These are phyloP conservation scores for Hymenochirus boettgeri DNA, from an alignment of 2,113 vertebrate genomes.

Conservation along the genomic window DNA sequence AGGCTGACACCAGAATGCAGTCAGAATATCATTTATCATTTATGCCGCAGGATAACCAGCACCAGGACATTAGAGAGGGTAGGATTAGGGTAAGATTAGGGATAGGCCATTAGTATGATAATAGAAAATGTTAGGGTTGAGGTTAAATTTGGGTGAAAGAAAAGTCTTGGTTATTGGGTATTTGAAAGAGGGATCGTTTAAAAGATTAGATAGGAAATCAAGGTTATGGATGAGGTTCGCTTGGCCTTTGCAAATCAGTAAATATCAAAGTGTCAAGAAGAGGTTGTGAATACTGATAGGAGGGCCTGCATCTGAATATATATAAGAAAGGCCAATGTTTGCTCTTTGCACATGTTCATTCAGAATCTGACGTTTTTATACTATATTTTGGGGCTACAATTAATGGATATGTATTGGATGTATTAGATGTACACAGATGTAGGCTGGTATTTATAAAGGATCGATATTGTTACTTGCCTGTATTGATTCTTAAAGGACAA, in stretches of 20 bases:
- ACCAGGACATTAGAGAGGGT: slow-evolving; percentile 18
- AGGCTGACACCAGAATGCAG: slow-evolving; percentile 30
- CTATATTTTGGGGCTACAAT: too few relatives aligned
- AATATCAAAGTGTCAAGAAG: slow-evolving; percentile 9
- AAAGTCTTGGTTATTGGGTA: slow-evolving; percentile 2
- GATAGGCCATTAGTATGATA: slow-evolving; percentile 31
- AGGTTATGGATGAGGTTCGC: slow-evolving; percentile 23
- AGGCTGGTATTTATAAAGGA: too few relatives aligned
- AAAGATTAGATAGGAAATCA: slow-evolving; percentile 30
- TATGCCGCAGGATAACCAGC: slow-evolving; percentile 32
- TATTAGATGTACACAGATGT: too few relatives aligned
- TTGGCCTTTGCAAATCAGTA: slow-evolving; percentile 31
- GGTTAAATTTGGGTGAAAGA: slow-evolving; percentile 19
- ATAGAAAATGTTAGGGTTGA: slow-evolving; percentile 13
- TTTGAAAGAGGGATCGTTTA: slow-evolving; percentile 11
- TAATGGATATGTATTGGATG: not conserved
- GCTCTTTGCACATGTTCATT: not conserved
- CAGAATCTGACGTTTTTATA: not conserved
- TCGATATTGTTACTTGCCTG: too few relatives aligned
- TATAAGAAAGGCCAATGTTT: slow-evolving; percentile 3
- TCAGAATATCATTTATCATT: slow-evolving; percentile 43
- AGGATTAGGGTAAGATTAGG: slow-evolving; percentile 36
- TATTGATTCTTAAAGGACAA: too few relatives aligned
- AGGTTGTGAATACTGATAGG: slow-evolving; percentile 36
- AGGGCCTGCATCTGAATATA: slow-evolving; percentile 13